Evolutionary conservation across 2,113 vertebrate genomes (phyloP).

Genomic region (Myiopsitta monachus): DNA sequence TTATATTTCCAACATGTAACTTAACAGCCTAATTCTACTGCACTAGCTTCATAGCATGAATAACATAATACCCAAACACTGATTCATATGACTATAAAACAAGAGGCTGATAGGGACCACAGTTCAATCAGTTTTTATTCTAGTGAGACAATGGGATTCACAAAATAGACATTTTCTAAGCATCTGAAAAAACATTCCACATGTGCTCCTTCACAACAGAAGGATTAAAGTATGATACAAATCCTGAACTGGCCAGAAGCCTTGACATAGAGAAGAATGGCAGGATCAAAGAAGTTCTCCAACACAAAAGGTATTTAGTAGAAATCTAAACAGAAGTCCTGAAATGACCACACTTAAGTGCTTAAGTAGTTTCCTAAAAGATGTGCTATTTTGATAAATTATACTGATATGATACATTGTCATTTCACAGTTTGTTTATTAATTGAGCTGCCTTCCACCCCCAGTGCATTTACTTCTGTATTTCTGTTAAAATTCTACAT

Average conservation of each 20-base stretch:
- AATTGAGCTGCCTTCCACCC: not conserved
- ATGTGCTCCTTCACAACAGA: not conserved
- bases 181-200: conserved; percentile 22
- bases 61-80: not conserved
- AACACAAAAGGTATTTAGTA: not conserved
- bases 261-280: not conserved
- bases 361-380: not conserved
- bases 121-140: conserved; percentile 15
- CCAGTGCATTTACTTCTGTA: not conserved
- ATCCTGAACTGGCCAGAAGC: not conserved
- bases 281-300: not conserved
- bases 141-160: conserved; percentile 26
- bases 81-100: conserved; percentile 27
- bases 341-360: not conserved
- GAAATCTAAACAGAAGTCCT: not conserved
- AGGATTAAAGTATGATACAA: not conserved
- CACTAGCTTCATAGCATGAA: not conserved
- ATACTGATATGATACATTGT: not conserved
- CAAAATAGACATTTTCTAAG: conserved; percentile 42
- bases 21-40: not conserved
- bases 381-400: not conserved
- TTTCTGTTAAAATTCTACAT: not conserved
- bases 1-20: not conserved
- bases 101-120: not conserved
- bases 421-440: not conserved